A percentile compares a stretch with the other conserved stretches of the same genome.
Conservation (phyloP, 2,888 invertebrate genomes). For the Drosophila hawaiiensis region DNA sequence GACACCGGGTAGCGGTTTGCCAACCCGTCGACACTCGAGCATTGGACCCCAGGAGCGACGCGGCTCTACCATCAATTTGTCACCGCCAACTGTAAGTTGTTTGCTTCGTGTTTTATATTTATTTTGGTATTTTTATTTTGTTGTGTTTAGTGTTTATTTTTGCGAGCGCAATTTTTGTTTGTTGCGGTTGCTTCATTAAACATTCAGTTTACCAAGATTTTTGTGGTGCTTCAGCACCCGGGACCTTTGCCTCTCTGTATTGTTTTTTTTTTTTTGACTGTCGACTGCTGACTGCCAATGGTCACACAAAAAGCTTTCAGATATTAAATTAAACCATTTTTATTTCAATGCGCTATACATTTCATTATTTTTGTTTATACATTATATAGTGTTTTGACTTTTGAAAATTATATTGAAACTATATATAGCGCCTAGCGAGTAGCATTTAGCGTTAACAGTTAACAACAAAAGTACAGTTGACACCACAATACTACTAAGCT, state of each 20-base stretch:
- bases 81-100: slow-evolving; percentile 94
- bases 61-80: slow-evolving; percentile 93
- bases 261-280: slow-evolving; percentile 19
- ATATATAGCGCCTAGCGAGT: slow-evolving; percentile 62
- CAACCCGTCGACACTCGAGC: slow-evolving; percentile 95
- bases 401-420: slow-evolving; percentile 36
- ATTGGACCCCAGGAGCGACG: slow-evolving; percentile 96
- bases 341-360: slow-evolving; percentile 37
- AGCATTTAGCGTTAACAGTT: slow-evolving; percentile 64
- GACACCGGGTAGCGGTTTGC: slow-evolving; percentile 90
- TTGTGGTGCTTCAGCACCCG: slow-evolving; percentile 21
- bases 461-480: slow-evolving; percentile 57
- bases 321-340: slow-evolving; percentile 50
- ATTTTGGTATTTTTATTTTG: slow-evolving; percentile 26
- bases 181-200: slow-evolving; percentile 55
- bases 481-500: slow-evolving; percentile 33
- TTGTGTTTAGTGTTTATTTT: slow-evolving; percentile 32
- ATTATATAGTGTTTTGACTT: slow-evolving; percentile 26
- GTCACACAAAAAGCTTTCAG: slow-evolving; percentile 56
- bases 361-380: slow-evolving; percentile 14
- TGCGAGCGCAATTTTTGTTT: slow-evolving; percentile 53
- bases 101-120: slow-evolving; percentile 41
- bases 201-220: slow-evolving; percentile 32
- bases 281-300: slow-evolving; percentile 29
- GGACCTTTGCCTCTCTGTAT: slow-evolving; percentile 15